Base-by-base conservation (phyloP, 1,140 invertebrate genomes). In the Drepana arcuata region DNA sequence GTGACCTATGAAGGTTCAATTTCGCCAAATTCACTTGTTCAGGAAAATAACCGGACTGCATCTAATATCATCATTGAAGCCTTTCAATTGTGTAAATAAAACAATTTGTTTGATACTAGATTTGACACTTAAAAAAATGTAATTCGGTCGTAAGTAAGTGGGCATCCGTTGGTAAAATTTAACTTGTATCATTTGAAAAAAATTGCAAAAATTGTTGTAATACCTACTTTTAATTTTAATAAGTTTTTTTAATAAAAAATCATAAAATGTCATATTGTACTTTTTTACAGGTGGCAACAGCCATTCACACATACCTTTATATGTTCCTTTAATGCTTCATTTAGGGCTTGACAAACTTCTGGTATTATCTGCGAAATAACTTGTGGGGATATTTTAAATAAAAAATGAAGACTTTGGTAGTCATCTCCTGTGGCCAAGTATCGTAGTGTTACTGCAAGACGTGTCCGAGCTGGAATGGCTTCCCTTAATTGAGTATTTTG, bases 371-470 rank as follows among this genome's bases (percentile, higher is more conserved):
- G 24, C 24, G 31, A 41, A 9, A 41, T 34, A 1, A 34, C 1
- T 34, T 33, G 31, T 27, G 16, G 13, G 3, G 41, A 33, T 16
- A 47, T 14, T 35, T 42, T 42, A 32, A 41, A 47, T 14, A 51
- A 34, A 16, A 36, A 35, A 10, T 26, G 27, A 0, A 53, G 31
- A 28, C 39, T 43, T 27, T 27, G n/a, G 16, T 13, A 43, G 4
- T 16, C 25, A 15, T 42, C 47, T 16, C 46, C 47, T 10, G 42
- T 37, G 11, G 52, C 52, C 10, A 51, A 30, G 25, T 23, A 55
- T 37, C 42, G 7, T 26, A 47, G 12, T 25, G 36, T 41, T 3
- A 41, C 12, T 2, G 44, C 38, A 4, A 52, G 33, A 7, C 45
- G 36, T 16, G 34, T 27, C 18, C 23, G 24, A n/a, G 37, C 29